Evolutionary conservation across 2,797 vertebrate genomes (phyloP), one percentile per base, ranked within the genome.

Genomic region (Picus viridis): DNA sequence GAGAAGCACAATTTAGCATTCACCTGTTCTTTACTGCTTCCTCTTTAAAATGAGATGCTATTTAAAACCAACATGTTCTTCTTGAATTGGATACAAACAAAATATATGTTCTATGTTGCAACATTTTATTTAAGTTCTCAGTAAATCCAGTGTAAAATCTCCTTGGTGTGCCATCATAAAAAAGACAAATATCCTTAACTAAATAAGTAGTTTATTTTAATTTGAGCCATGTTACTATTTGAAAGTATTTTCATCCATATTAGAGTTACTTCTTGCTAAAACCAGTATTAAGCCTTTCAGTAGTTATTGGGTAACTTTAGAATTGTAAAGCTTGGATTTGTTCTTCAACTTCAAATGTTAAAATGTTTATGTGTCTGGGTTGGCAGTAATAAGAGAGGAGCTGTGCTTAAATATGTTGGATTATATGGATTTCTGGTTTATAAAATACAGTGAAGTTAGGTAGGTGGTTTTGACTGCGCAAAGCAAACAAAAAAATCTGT

Each of bases 41-140:
- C 56, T 84, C 87, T 89, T 86, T 64, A 43, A 85, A 88, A 79
- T 94, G 86, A 96, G 85, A 93, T 93, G 78, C 64, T 93, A 4
- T 80, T 94, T 63, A 64, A 92, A 92, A 36, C 47, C 84, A 71
- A 47, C 29, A 71, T 27, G 12, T 81, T 85, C n/a, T 94, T 86
- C 27, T 83, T 90, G 79, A 73, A 30, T 68, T 45, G 26, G 92
- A 83, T 88, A 90, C 86, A 92, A 85, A 89, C 26, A 86, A 73
- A 72, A 12, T 20, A 27, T 5, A 22, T 89, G 89, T 95, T 91
- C 96, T 92, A 72, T 90, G 92, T 93, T 92, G 83, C 68, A 47
- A 45, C 62, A 54, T 89, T 96, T 92, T 93, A 92, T 91, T 81
- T 82, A 84, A 88, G 68, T 90, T 90, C 53, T 65, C 34, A 47